Base-by-base conservation (phyloP, 2,888 invertebrate species). In the Marasmarcha lunaedactyla region DNA sequence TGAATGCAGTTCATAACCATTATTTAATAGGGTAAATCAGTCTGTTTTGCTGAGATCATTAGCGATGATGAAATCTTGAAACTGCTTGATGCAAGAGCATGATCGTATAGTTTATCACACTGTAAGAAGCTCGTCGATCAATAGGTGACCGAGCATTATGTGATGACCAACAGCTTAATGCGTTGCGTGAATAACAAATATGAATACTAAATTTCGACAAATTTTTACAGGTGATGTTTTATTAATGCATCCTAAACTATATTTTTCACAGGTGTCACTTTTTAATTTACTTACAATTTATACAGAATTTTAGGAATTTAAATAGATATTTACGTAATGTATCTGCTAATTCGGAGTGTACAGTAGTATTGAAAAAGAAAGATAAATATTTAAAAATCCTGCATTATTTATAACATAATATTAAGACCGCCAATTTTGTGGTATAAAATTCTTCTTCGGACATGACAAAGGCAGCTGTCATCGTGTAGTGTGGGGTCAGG, bases 401-500 rank as follows among this genome's bases (percentile, higher is more conserved):
- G n/a, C n/a, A n/a, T n/a, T n/a, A n/a, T n/a, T n/a, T n/a, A n/a
- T n/a, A n/a, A n/a, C 10, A n/a, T 30, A 3, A 30, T n/a, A 11
- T 30, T 30, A n/a, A 10, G 30, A n/a, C 69, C 76, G 77, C 77
- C 78, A 76, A 79, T 78, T 77, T 76, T 58, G 74, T 71, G 66
- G 74, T 68, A 74, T 70, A 70, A 77, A 77, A 73, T 69, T 76
- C 71, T 64, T 70, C n/a, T 60, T 58, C 61, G 51, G 67, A 71
- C 67, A 70, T 63, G 72, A 72, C 71, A 71, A 71, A 73, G 73
- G 76, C 77, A 74, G 76, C 77, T 81, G 79, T 79, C 79, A 76
- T 64, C 71, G 69, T 59, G 62, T 62, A 55, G 57, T 59, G 68
- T 69, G 70, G 78, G 78, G 79, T 74, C 72, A 68, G 62, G 58